Base-by-base conservation (phyloP, 2,113 vertebrate species). In the Telmatochromis brichardi region DNA sequence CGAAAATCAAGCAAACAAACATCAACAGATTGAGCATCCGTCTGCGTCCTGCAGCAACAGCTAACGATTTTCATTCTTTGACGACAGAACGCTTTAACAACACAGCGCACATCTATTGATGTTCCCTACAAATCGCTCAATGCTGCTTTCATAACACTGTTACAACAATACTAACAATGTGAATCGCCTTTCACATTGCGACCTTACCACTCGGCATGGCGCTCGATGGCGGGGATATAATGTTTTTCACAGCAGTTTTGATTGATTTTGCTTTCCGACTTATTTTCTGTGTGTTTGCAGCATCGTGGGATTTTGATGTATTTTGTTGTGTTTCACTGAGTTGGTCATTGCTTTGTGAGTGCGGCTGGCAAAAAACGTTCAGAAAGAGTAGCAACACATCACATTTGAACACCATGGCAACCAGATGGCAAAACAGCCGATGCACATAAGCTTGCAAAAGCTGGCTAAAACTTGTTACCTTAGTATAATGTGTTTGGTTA, bases 221-320 rank as follows among this genome's bases (percentile, higher is more conserved):
- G 57, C 8, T 50, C 2, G 6, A 19, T 47, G 4, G 0, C 3
- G 7, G n/a, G 37, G 37, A 42, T 42, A 6, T 4, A 26, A 71
- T 15, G 21, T 0, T 73, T 47, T 50, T 73, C 40, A 13, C 76
- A 5, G 63, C 45, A 14, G 68, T 37, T 37, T 11, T 12, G 53
- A 83, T 78, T 33, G 76, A 86, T 81, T 88, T 80, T 81, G 8
- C 40, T 31, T 42, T 84, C 13, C 0, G 60, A 54, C 40, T 55
- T 8, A 50, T 12, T 78, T n/a, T 5, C 26, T n/a, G 23, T 19
- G 71, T 2, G 37, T 45, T 73, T 17, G 68, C 68, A 31, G 45
- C 10, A 51, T 50, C 0, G 4, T 50, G 15, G 0, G 10, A 78
- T 31, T 31, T 50, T 78, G 15, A 17, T 31, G 71, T 1, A 0